These are phyloP conservation scores for Tapirus terrestris DNA, from an alignment of 2,113 vertebrate genomes.

Conservation along the genomic window DNA sequence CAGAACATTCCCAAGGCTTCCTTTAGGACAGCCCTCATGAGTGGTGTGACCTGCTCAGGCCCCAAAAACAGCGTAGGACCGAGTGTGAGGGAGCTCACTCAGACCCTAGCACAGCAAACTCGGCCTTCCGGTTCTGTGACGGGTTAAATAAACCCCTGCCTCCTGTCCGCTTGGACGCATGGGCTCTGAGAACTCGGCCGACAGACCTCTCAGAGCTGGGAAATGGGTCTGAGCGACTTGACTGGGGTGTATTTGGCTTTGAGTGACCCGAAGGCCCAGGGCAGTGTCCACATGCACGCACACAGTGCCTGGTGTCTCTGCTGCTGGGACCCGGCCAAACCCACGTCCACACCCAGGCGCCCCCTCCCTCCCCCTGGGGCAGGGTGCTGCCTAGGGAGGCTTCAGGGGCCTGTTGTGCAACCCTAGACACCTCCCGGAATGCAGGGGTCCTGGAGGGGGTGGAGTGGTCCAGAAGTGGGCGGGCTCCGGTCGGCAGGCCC, in stretches of 20 bases:
- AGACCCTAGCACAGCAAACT: fast-evolving
- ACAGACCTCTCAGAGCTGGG: fast-evolving
- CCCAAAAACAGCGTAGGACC: fast-evolving
- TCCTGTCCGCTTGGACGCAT: fast-evolving
- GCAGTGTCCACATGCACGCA: fast-evolving
- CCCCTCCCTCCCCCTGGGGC: background rate
- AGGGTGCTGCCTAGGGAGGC: background rate
- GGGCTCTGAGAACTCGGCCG: background rate
- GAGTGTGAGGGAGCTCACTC: fast-evolving
- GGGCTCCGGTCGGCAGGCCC: background rate
- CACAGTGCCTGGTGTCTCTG: background rate
- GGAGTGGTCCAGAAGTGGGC: background rate
- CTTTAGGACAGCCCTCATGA: fast-evolving
- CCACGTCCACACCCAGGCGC: background rate
- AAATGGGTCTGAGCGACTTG: background rate
- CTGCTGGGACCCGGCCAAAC: background rate
- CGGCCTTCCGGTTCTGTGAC: fast-evolving
- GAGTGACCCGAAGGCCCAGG: fast-evolving
- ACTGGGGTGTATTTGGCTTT: fast-evolving
- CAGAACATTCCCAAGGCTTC: fast-evolving
- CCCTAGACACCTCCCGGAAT: no score
- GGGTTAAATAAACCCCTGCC: fast-evolving
- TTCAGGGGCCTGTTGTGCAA: fast-evolving
- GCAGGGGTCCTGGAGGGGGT: fast-evolving
- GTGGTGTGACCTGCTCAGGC: no score